Percentiles rank a stretch among this genome's conserved stretches.
Evolutionary conservation across 2,113 vertebrate species (phyloP).

Genomic region (Apodemus sylvaticus): DNA sequence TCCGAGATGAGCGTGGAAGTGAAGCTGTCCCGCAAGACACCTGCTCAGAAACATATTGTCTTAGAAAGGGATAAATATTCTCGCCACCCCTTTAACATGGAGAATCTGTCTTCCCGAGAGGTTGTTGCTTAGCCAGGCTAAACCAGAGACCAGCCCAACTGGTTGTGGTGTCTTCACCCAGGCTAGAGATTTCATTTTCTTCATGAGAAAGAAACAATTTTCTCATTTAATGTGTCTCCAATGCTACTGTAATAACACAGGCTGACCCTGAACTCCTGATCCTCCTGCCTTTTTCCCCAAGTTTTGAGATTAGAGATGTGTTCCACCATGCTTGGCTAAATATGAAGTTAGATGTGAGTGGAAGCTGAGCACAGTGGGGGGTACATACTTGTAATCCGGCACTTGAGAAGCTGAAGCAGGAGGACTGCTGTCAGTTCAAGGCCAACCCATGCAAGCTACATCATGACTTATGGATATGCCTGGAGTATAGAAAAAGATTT

Average conservation of each 20-base stretch:
- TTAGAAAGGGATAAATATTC: background rate
- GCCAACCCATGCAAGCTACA: background rate
- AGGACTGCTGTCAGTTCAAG: background rate
- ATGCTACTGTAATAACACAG: background rate
- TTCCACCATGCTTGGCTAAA: background rate
- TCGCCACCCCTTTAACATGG: background rate
- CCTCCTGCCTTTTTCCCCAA: background rate
- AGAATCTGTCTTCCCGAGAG: background rate
- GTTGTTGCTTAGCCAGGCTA: background rate
- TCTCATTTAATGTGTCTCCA: background rate
- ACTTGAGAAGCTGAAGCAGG: background rate
- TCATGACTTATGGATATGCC: background rate
- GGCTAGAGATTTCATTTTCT: background rate
- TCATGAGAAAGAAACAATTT: background rate
- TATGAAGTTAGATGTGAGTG: background rate
- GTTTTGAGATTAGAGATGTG: background rate
- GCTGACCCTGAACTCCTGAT: background rate
- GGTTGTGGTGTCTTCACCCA: background rate
- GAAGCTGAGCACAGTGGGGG: background rate
- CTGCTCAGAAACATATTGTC: conserved; percentile 46
- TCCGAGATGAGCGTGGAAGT: conserved; percentile 59
- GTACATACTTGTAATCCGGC: background rate
- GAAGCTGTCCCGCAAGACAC: conserved; percentile 60
- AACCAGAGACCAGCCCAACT: background rate
- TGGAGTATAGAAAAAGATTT: background rate